These are phyloP conservation scores for Rhingia rostrata DNA, from an alignment of 2,888 invertebrate genomes.

Conservation along the genomic window DNA sequence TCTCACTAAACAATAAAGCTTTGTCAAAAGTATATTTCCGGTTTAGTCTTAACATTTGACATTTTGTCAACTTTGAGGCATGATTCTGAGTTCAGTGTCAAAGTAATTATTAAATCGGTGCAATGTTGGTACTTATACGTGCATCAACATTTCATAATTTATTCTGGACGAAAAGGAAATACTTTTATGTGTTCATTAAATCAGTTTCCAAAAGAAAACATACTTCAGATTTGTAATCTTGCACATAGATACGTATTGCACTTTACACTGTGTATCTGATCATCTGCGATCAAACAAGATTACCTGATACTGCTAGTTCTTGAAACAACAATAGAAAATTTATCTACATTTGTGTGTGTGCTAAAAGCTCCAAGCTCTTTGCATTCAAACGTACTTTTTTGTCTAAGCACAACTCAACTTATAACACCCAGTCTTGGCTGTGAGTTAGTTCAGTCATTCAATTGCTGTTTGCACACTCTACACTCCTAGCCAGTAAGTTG, in stretches of 20 bases:
- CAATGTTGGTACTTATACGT: no score
- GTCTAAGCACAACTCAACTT: constrained; percentile 43
- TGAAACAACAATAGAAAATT: background rate
- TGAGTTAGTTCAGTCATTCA: constrained; percentile 48
- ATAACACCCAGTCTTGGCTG: constrained; percentile 41
- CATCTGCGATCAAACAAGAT: constrained; percentile 10
- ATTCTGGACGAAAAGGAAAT: background rate
- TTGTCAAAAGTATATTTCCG: no score
- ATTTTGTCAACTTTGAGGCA: no score
- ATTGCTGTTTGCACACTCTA: constrained; percentile 28
- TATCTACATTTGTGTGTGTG: constrained; percentile 20
- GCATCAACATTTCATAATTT: no score
- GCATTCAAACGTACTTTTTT: constrained; percentile 25
- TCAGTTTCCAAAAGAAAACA: no score
- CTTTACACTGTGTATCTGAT: constrained; percentile 39
- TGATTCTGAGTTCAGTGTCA: no score
- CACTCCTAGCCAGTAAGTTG: constrained; percentile 33
- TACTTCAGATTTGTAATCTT: background rate
- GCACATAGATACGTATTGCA: constrained; percentile 10
- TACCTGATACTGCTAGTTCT: background rate
- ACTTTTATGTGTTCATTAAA: background rate
- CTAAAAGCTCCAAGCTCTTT: constrained; percentile 62
- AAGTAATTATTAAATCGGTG: no score
- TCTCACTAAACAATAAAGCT: no score
- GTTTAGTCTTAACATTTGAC: no score